phyloP scores from a whole-genome alignment of 2,113 vertebrate species.

The Clarias magur region DNA sequence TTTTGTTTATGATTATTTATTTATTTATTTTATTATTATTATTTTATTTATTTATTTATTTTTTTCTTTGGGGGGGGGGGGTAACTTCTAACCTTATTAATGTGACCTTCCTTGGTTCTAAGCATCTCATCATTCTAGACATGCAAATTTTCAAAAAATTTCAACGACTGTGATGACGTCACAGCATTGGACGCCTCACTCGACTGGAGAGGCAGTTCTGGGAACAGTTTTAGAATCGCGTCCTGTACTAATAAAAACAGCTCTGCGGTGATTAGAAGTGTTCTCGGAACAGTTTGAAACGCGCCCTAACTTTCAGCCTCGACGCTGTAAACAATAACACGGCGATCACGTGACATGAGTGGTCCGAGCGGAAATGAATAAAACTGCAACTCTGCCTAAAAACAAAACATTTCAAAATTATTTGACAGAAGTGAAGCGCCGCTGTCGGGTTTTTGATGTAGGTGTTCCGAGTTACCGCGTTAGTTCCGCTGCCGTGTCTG shows the following conservation, averaged over 20 bases:
- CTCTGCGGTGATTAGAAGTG: too few relatives aligned
- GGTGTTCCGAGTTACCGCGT: not conserved
- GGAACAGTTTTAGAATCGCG: too few relatives aligned
- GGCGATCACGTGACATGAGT: not conserved
- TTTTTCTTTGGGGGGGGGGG: too few relatives aligned
- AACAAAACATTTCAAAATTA: rapidly evolving
- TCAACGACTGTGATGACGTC: not conserved
- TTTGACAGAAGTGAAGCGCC: not conserved
- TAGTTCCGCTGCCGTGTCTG: slow-evolving; percentile 67
- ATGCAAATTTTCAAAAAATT: not conserved
- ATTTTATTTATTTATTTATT: too few relatives aligned
- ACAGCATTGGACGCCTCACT: not conserved
- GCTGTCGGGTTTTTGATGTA: not conserved
- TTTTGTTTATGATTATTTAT: too few relatives aligned
- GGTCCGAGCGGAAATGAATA: not conserved
- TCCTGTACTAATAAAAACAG: too few relatives aligned
- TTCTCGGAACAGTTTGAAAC: too few relatives aligned
- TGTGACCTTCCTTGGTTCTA: not conserved
- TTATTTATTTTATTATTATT: too few relatives aligned
- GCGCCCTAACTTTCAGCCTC: not conserved
- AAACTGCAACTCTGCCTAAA: not conserved
- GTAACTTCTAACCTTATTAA: not conserved
- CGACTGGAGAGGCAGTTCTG: too few relatives aligned
- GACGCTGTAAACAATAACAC: not conserved
- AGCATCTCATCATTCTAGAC: not conserved